Conservation (phyloP, 92 coral and sea anemone species). For the Virgularia gustaviana region DNA sequence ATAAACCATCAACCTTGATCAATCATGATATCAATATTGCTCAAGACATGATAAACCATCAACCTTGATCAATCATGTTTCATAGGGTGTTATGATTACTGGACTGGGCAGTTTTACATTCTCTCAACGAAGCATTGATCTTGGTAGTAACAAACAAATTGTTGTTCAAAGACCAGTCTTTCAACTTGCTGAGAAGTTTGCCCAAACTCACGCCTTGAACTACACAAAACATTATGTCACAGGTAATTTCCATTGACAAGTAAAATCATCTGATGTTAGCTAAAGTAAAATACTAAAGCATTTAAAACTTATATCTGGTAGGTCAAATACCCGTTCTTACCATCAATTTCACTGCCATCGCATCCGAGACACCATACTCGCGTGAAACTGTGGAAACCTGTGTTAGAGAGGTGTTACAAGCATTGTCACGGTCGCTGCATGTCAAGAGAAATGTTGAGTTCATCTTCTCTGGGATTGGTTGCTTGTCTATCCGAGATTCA, state of each 20-base stretch:
- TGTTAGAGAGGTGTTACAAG: conserved; percentile 93
- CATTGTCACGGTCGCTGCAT: conserved; percentile 81
- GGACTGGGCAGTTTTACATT: conserved; percentile 90
- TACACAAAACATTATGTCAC: conserved; percentile 90
- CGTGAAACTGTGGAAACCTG: conserved; percentile 97
- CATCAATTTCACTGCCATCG: conserved; percentile 82
- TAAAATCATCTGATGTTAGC: no score
- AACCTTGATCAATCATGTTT: not conserved
- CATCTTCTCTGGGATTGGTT: conserved; percentile 89
- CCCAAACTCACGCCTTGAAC: conserved; percentile 86
- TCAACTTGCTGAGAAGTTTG: conserved; percentile 90
- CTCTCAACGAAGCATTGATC: conserved; percentile 86
- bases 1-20: no score
- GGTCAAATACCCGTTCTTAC: conserved; percentile 95
- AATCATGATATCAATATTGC: no score
- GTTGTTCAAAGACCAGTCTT: conserved; percentile 94
- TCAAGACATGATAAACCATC: not conserved
- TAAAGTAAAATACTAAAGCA: no score
- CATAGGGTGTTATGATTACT: conserved; percentile 87
- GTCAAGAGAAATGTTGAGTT: conserved; percentile 94
- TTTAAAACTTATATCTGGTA: conserved; percentile 22
- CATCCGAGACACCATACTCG: conserved; percentile 76
- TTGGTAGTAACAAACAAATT: conserved; percentile 79
- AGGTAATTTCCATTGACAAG: conserved; percentile 45
- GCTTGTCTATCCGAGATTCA: conserved; percentile 82